phyloP scores from a whole-genome alignment of 2,888 invertebrate species.

The Lymantria monacha region DNA sequence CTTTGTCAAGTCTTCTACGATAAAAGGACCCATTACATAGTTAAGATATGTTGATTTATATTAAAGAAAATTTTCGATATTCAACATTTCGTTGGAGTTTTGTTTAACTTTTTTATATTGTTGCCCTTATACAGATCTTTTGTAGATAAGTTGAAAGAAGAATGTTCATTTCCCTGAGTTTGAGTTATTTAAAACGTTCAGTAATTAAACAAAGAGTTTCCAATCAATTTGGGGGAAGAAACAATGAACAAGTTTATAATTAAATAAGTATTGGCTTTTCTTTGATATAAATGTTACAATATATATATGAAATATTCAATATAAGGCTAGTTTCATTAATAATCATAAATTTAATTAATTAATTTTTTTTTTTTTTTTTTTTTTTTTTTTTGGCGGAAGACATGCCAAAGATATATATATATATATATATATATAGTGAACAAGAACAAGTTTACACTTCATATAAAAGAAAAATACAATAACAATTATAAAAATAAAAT shows the following conservation, averaged over 20 bases:
- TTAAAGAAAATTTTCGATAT: not conserved
- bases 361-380: too few species aligned
- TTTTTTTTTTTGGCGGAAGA: too few species aligned
- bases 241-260: conserved; percentile 58
- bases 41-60: too few species aligned
- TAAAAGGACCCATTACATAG: too few species aligned
- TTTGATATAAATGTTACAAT: conserved; percentile 43
- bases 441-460: too few species aligned
- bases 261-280: conserved; percentile 59
- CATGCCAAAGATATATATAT: too few species aligned
- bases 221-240: conserved; percentile 33
- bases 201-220: conserved; percentile 49
- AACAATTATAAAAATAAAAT: too few species aligned
- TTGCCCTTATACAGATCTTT: not conserved
- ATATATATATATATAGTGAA: too few species aligned
- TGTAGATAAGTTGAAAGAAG: conserved; percentile 6
- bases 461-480: too few species aligned
- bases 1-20: too few species aligned
- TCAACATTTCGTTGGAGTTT: not conserved
- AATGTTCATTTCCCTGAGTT: conserved; percentile 43
- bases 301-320: conserved; percentile 44
- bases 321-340: conserved; percentile 3
- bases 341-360: not conserved
- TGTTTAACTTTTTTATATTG: not conserved
- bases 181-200: conserved; percentile 48